Base-by-base conservation (phyloP, 2,113 vertebrate genomes). In the Nyctibius bracteatus region DNA sequence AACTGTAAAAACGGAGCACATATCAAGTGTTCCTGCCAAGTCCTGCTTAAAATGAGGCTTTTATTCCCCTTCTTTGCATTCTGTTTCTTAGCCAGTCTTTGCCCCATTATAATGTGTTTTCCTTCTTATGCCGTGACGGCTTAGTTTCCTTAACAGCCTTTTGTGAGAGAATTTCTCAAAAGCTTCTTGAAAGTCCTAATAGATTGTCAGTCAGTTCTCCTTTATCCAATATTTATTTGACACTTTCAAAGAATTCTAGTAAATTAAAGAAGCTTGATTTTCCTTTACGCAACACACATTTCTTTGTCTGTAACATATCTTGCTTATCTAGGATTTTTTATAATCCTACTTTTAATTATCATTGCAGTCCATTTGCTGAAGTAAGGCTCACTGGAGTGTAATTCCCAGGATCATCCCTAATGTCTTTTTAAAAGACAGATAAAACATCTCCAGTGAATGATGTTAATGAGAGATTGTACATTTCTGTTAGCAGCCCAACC, bases 221-320 rank as follows among this genome's bases (percentile, higher is more conserved):
- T 95, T 94, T 96, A 93, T 81, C 65, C 57, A 86, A n/a, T 94
- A 91, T 93, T 95, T 92, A 92, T 93, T 86, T 92, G 77, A 90
- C 52, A 84, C 35, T 93, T 88, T 88, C 77, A 95, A 92, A 93
- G 75, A 86, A 86, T 81, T 91, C 67, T 79, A 58, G 80, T 92
- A 95, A 94, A 92, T 94, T 96, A 93, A 96, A 95, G 72, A 84
- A 90, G 47, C 41, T 88, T 49, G 79, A 75, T 78, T 94, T 94
- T 91, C 72, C 75, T 93, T 91, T 59, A 54, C 27, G 74, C 22
- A 86, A 92, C 27, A 71, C 47, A 49, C 44, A 46, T 70, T 82
- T 37, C 52, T 79, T 91, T 93, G 44, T 73, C 71, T 77, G 73
- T 55, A 93, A 59, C 46, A 20, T 79, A 81, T 79, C 91, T 46